A percentile compares a stretch with the other conserved stretches of the same genome.
Conservation (phyloP, 1,140 invertebrate genomes). For the Leptinotarsa undecemlineata region DNA sequence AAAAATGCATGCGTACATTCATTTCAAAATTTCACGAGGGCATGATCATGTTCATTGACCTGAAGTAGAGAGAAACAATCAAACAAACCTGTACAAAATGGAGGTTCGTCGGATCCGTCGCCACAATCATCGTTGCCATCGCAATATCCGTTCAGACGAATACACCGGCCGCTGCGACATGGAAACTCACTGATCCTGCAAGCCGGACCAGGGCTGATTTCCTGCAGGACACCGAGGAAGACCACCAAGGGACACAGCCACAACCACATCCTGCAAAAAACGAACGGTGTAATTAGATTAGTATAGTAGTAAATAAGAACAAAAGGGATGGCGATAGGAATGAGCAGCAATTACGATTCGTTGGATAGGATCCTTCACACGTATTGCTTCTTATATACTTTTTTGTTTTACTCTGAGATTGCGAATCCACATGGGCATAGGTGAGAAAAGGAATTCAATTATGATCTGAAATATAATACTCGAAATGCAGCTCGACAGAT, state of each 20-base stretch:
- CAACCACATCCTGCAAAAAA: slow-evolving; percentile 44
- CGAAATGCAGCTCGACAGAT: no score
- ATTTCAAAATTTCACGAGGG: no score
- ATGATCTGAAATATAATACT: no score
- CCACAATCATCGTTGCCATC: slow-evolving; percentile 82
- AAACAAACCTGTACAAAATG: slow-evolving; percentile 73
- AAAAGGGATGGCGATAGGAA: neutral
- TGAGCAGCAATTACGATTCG: neutral
- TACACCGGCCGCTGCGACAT: slow-evolving; percentile 77
- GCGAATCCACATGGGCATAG: no score
- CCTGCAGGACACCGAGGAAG: slow-evolving; percentile 41
- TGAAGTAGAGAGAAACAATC: no score
- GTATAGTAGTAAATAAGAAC: neutral
- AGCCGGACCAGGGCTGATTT: slow-evolving; percentile 51
- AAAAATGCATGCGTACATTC: no score
- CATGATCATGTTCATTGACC: no score
- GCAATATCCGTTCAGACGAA: slow-evolving; percentile 83
- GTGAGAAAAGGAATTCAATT: no score
- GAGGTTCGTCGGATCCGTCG: slow-evolving; percentile 81
- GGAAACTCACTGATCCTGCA: slow-evolving; percentile 82
- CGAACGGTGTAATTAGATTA: slow-evolving; percentile 7
- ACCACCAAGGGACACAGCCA: slow-evolving; percentile 38
- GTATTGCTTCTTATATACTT: no score
- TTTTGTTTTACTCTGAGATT: no score
- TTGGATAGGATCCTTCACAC: no score